These are phyloP conservation scores for Mesoligia furuncula DNA, from an alignment of 2,888 invertebrate genomes.

Conservation along the genomic window DNA sequence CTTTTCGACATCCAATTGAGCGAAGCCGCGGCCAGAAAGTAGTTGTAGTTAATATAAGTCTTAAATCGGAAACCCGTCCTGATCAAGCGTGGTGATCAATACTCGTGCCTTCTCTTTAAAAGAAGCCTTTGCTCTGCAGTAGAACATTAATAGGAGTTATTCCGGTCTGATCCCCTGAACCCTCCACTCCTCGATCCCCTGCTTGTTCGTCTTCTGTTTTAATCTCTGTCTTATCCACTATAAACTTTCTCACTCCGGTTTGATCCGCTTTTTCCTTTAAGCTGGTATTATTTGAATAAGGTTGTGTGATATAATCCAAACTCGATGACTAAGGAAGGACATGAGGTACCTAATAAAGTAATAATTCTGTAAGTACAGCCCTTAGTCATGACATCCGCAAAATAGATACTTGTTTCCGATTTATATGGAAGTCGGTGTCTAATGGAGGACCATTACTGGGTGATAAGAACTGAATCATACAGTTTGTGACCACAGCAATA, in stretches of 20 bases:
- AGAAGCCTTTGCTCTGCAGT: background rate
- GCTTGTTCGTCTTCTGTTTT: too few species aligned
- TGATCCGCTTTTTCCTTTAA: too few species aligned
- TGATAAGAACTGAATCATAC: conserved; percentile 27
- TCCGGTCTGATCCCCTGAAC: too few species aligned
- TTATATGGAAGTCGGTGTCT: conserved; percentile 13
- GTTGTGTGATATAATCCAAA: background rate
- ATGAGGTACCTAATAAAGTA: background rate
- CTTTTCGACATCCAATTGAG: background rate
- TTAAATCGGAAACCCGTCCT: background rate
- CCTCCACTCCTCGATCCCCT: too few species aligned
- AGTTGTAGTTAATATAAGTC: background rate
- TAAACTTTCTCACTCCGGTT: too few species aligned
- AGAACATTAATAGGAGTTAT: background rate
- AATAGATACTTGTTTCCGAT: conserved; percentile 3
- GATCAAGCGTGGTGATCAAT: background rate
- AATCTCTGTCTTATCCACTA: too few species aligned
- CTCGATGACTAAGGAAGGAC: background rate
- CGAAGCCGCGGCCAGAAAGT: background rate
- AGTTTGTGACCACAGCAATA: background rate
- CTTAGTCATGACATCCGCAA: conserved; percentile 12
- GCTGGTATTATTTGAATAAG: too few species aligned
- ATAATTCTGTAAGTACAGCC: background rate
- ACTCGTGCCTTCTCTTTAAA: background rate
- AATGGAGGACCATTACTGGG: background rate